These are phyloP conservation scores for Clarias macrocephalus DNA, from an alignment of 2,113 vertebrate genomes.

Conservation along the genomic window DNA sequence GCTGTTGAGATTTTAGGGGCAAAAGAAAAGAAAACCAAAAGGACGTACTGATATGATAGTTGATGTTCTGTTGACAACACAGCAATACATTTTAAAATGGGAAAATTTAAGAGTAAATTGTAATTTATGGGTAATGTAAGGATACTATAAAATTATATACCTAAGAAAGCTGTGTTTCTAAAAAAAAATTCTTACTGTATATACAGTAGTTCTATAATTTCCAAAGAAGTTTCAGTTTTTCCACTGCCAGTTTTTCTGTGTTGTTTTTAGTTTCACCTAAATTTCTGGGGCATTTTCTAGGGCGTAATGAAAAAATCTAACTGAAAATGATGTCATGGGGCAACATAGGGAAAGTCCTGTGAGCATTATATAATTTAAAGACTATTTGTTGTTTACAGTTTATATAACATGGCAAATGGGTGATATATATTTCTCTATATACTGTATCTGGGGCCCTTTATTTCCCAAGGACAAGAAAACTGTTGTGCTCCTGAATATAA, in stretches of 20 bases:
- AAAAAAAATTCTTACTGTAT: too few species aligned
- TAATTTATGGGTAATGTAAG: too few species aligned
- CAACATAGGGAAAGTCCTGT: not conserved
- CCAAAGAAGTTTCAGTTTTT: too few species aligned
- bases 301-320: not conserved
- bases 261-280: too few species aligned
- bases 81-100: not conserved
- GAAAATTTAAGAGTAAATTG: too few species aligned
- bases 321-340: not conserved
- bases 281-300: not conserved
- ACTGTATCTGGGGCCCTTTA: not conserved
- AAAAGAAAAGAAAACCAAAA: not conserved
- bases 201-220: too few species aligned
- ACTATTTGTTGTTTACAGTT: not conserved
- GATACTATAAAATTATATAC: too few species aligned
- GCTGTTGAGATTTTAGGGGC: too few species aligned
- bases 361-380: not conserved
- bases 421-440: not conserved
- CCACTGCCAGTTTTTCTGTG: too few species aligned
- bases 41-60: too few species aligned
- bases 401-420: not conserved
- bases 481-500: conserved; percentile 16
- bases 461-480: not conserved
- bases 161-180: too few species aligned
- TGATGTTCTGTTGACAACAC: too few species aligned